Conservation (phyloP, 2,113 vertebrate genomes). For the Myotis yumanensis region DNA sequence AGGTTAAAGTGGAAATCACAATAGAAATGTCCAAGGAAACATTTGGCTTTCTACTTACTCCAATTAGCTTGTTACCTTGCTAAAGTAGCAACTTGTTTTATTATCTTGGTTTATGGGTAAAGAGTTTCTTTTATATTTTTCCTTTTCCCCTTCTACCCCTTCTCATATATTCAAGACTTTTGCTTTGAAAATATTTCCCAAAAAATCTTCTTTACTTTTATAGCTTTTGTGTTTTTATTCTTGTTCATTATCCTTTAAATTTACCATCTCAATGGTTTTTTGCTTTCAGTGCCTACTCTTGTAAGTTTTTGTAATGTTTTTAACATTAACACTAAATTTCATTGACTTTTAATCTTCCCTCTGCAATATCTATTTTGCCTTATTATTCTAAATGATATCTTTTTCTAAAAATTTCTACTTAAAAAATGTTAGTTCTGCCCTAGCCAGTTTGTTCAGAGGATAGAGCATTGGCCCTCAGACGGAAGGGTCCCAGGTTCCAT, state of each 20-base stretch:
- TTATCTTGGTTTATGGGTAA: background rate
- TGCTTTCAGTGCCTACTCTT: background rate
- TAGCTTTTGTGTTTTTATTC: background rate
- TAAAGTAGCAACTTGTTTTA: background rate
- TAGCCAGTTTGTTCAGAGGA: no score
- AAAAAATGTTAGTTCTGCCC: background rate
- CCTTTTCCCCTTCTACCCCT: background rate
- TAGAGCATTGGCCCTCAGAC: no score
- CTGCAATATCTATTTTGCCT: background rate
- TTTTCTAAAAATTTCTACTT: background rate
- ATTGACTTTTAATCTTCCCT: background rate
- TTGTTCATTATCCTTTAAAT: background rate
- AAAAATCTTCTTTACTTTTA: background rate
- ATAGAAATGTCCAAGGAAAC: background rate
- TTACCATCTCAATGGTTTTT: background rate
- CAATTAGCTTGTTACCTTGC: background rate
- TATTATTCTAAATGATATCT: background rate
- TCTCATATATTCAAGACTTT: background rate
- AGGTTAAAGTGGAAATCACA: slow-evolving; percentile 3
- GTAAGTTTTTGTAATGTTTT: background rate
- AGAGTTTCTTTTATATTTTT: background rate
- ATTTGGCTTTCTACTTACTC: background rate
- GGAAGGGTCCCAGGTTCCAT: no score
- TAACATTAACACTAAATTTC: background rate
- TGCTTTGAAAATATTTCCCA: background rate